Evolutionary conservation across 1,140 invertebrate species (phyloP).

Genomic region (Steinernema feltiae): DNA sequence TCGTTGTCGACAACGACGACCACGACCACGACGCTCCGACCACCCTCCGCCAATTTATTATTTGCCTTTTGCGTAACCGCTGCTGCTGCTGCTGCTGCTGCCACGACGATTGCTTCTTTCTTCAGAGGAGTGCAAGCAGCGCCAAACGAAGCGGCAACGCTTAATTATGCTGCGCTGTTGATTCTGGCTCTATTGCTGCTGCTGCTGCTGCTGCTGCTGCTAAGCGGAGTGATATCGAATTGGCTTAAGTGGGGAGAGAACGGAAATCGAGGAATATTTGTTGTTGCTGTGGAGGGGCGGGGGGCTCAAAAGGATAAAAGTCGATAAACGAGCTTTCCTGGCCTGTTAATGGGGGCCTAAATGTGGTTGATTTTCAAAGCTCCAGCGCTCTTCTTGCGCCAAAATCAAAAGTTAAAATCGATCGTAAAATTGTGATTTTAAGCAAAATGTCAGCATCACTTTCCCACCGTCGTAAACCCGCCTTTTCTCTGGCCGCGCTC

Average conservation of each 20-base stretch:
- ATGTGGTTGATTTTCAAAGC: not conserved
- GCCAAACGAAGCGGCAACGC: not conserved
- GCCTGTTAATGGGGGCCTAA: not conserved
- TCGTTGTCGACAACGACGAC: not conserved
- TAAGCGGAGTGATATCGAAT: not conserved
- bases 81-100: not conserved
- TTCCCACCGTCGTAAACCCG: not conserved
- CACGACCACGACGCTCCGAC: not conserved
- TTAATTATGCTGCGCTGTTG: not conserved
- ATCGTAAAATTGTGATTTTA: not conserved
- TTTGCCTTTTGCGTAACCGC: not conserved
- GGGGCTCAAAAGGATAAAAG: too few relatives aligned
- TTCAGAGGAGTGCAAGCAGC: not conserved
- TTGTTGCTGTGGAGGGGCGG: too few relatives aligned
- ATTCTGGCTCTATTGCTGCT: not conserved
- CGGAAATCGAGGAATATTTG: too few relatives aligned
- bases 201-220: not conserved
- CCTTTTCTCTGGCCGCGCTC: not conserved
- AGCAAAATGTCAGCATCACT: not conserved
- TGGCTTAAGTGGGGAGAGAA: not conserved
- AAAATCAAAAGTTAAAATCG: too few relatives aligned
- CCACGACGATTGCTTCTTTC: not conserved
- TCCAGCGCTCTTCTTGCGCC: not conserved
- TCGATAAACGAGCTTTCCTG: too few relatives aligned
- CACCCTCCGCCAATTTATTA: not conserved